phyloP scores from a whole-genome alignment of 2,888 invertebrate species.

The Coelinius sp. region DNA sequence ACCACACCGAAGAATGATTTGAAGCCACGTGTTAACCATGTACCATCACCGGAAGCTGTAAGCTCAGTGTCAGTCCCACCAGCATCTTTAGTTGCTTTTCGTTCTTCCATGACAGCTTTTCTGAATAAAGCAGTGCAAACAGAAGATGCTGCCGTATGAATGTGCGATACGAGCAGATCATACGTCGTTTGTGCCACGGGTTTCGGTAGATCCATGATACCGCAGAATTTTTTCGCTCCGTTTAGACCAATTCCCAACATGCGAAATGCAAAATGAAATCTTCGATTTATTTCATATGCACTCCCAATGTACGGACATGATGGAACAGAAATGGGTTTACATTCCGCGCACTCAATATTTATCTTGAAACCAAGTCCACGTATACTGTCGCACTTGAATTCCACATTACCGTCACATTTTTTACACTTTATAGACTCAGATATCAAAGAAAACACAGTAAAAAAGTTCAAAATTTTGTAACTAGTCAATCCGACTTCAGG shows the following conservation, averaged over 20 bases:
- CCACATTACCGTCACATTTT: not conserved
- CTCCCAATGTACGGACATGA: not conserved
- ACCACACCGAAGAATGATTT: constrained; percentile 1
- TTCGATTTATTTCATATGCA: constrained; percentile 7
- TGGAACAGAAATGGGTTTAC: not conserved
- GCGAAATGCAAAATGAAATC: constrained; percentile 11
- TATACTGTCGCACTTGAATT: not conserved
- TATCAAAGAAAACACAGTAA: not conserved
- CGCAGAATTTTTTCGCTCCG: too few relatives aligned
- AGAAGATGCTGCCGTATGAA: too few relatives aligned
- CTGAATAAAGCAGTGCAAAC: too few relatives aligned
- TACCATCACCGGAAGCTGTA: too few relatives aligned
- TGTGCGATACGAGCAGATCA: too few relatives aligned
- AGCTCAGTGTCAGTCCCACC: too few relatives aligned
- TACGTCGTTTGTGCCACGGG: too few relatives aligned
- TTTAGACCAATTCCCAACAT: constrained; percentile 27
- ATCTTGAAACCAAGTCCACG: not conserved
- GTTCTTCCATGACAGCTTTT: too few relatives aligned
- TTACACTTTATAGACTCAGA: not conserved
- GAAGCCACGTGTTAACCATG: constrained; percentile 29
- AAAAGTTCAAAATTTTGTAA: not conserved
- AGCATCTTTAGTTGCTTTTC: too few relatives aligned
- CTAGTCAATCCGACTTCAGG: not conserved
- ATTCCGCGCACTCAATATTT: not conserved
- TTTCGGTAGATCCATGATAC: too few relatives aligned